Base-by-base conservation (phyloP, 2,113 vertebrate genomes). In the Albula goreensis region DNA sequence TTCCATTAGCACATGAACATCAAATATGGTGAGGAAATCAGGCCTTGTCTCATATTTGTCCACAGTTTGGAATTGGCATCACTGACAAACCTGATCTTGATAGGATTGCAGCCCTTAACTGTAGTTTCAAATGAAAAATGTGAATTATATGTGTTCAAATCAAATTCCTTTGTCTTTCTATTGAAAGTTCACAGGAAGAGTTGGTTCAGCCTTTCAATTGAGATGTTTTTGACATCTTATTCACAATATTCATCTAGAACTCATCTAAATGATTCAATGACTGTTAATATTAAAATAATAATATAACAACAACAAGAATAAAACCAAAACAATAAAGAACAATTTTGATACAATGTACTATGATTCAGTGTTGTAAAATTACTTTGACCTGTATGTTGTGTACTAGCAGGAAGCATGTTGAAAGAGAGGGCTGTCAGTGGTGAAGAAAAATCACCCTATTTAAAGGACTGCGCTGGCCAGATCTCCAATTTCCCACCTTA, bases 401-500 rank as follows among this genome's bases (percentile, higher is more conserved):
- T 74, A 74, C 22, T 2, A 25, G 70, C 70, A 74, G 70, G n/a
- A 74, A 22, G 70, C 70, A 5, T 31, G 70, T 74, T 8, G 70
- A n/a, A 8, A 74, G 25, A 9, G 70, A 74, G 70, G n/a, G 31
- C 70, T 74, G 70, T 74, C 70, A 74, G 10, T 2, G n/a, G 70
- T 41, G 83, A 84, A 66, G 83, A 51, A 49, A 52, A 52, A 25
- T 51, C 83, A 53, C 25, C 60, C 49, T 25, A 50, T 74, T 63
- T 53, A 56, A 84, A 41, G 50, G 50, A 51, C 12, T 25, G 66
- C 8, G 70, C 22, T 74, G n/a, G 70, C 52, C 5, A 84, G 15
- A 77, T 53, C 70, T 53, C 13, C 66, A 78, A 70, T 84, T 78
- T 50, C 50, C 74, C 49, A 15, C 83, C 70, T 51, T 78, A 50